Conservation (phyloP, 2,113 vertebrate species). For the Ciconia stormi region DNA sequence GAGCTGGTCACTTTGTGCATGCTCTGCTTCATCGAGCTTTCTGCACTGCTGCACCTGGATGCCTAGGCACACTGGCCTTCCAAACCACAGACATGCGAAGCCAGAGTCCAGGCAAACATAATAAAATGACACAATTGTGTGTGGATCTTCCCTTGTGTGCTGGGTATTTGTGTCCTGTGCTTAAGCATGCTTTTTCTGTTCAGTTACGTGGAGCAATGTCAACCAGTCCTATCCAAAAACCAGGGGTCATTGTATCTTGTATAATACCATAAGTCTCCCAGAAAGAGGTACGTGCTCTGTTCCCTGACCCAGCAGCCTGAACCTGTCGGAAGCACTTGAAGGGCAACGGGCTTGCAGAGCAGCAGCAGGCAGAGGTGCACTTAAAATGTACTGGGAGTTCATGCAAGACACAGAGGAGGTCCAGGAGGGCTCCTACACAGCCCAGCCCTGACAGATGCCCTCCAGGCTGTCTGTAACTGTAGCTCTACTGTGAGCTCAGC, state of each 20-base stretch:
- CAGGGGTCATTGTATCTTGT: not conserved
- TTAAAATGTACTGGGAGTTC: not conserved
- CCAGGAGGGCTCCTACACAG: not conserved
- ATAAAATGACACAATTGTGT: not conserved
- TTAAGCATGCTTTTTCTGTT: not conserved
- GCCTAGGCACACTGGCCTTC: not conserved
- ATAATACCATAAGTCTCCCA: not conserved
- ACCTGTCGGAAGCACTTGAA: not conserved
- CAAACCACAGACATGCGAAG: not conserved
- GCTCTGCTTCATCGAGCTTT: not conserved
- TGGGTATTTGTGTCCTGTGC: not conserved
- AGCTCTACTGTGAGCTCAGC: not conserved
- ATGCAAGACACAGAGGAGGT: not conserved
- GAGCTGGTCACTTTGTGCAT: not conserved
- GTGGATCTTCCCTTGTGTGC: not conserved
- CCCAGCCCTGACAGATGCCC: not conserved
- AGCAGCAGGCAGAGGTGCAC: not conserved
- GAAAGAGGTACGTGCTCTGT: accelerated
- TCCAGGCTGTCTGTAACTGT: not conserved
- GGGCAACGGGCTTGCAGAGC: not conserved
- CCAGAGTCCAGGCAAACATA: not conserved
- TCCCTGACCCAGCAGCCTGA: not conserved
- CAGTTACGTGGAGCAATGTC: not conserved
- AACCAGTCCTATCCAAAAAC: not conserved
- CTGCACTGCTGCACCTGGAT: not conserved